Evolutionary conservation across 2,888 invertebrate genomes (phyloP), one percentile per base, ranked within the genome.

Genomic region (Dynastes maya): DNA sequence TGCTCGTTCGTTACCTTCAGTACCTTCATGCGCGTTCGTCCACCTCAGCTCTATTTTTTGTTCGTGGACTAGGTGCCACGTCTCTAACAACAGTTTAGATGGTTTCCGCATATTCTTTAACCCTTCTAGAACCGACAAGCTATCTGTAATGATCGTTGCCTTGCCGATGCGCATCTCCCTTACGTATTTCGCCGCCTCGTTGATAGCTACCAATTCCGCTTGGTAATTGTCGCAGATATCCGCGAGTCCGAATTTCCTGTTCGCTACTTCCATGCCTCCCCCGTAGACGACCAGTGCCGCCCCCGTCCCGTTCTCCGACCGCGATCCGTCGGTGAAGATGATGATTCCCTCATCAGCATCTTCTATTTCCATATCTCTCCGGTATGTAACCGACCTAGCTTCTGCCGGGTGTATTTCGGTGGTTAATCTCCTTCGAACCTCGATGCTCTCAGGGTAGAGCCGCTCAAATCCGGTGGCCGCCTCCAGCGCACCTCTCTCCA

Each of bases 201-300:
- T 61, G 11, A 74, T 32, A 9, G 45, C 58, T 16, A 61, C 2
- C 27, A 74, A 13, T 61, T 74, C 75, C 16, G 75, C 75, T 13
- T 72, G 74, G 37, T 37, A 37, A 2, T 37, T 37, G 37, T 37
- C 37, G 37, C 5, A 37, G 16, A 16, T 16, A 16, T 16, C 16
- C 16, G 16, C 16, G 16, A 16, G 16, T 16, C 16, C 16, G 16
- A 16, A 16, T 16, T 16, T 16, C 16, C 16, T 16, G 16, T 16
- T 16, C 16, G 16, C 16, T 16, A 16, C 16, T 16, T 16, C 16
- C 16, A 16, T 16, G 16, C 16, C 16, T 16, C 16, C 16, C 16
- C 16, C 16, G 16, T 16, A 16, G 16, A 16, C 16, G 16, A 16
- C 16, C 16, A 16, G 16, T 16, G 16, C 16, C 16, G 16, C 16